Evolutionary conservation across 2,888 invertebrate genomes (phyloP).

Genomic region (Macaria notata): DNA sequence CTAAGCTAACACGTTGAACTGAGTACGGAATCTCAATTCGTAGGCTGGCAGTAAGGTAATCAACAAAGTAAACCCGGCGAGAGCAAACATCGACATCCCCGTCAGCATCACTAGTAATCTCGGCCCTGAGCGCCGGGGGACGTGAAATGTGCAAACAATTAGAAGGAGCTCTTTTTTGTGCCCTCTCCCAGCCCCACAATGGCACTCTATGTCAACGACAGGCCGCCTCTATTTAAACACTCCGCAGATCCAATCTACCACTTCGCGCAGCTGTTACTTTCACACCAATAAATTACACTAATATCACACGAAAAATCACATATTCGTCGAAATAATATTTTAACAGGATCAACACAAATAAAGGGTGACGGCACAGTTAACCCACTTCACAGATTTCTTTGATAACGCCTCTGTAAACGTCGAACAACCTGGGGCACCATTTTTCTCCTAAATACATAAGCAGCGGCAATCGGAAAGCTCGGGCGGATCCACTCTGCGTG

Average conservation of each 20-base stretch:
- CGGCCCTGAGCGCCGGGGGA: conserved; percentile 47
- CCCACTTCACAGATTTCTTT: conserved; percentile 55
- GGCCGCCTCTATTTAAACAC: conserved; percentile 61
- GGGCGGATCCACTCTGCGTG: conserved; percentile 63
- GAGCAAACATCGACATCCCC: conserved; percentile 28
- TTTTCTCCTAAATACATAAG: conserved; percentile 75
- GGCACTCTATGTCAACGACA: conserved; percentile 70
- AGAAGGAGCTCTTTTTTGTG: conserved; percentile 70
- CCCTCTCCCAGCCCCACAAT: conserved; percentile 61
- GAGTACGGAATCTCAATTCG: neutral
- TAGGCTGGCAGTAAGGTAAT: conserved; percentile 5
- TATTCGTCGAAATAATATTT: conserved; percentile 38
- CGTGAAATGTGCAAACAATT: conserved; percentile 80
- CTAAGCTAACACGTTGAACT: too few relatives aligned
- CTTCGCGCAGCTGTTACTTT: conserved; percentile 70
- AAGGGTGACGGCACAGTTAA: conserved; percentile 44
- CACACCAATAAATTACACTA: conserved; percentile 59
- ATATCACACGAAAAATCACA: conserved; percentile 42
- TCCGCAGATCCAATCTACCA: conserved; percentile 50
- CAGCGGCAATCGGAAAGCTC: conserved; percentile 69
- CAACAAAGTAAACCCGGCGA: conserved; percentile 19
- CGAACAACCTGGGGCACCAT: conserved; percentile 57
- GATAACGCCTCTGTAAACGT: conserved; percentile 59
- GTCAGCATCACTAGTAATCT: conserved; percentile 33
- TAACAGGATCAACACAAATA: conserved; percentile 40